Evolutionary conservation across 2,797 vertebrate genomes (phyloP), one percentile per base, ranked within the genome.

Genomic region (Bradypus variegatus): DNA sequence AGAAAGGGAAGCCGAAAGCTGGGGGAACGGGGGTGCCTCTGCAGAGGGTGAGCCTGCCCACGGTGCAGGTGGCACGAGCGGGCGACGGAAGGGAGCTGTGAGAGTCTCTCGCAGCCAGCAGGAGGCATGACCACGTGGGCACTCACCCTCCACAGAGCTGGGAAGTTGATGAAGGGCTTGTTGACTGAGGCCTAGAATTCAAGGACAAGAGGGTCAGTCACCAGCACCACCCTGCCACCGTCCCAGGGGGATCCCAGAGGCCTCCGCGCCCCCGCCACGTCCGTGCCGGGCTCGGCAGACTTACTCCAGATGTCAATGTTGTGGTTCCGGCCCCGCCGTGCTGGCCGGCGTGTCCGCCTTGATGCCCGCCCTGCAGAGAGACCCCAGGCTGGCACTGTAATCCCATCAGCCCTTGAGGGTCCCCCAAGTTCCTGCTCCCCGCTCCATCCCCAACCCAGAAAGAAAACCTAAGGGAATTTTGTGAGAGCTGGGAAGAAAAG

Each of bases 81-180:
- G 38, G 14, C 76, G 1, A 25, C 1, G 29, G 48, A 36, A 75
- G 41, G 50, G 10, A 14, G 50, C 11, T 50, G 14, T 50, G 14
- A 6, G 50, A 50, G 50, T 14, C 10, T 50, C 50, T 50, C 11
- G 8, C 38, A 41, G 31, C 14, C 78, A 0, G 27, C 2, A 25
- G 55, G 41, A 38, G 69, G 36, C 4, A 10, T 36, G 19, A 11
- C 64, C 29, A 8, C 0, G 8, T 0, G 1, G 60, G 2, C 48
- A 95, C 96, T 96, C 45, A 96, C 96, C 95, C 45, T 90, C 95
- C 96, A 96, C 78, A 96, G 94, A 77, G 86, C 92, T 75, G 91
- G 18, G 41, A 96, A 87, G 94, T 55, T 90, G 91, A 96, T 93
- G 93, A 96, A 96, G 58, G 95, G 95, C 86, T 77, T 95, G 95